Evolutionary conservation across 2,797 vertebrate genomes (phyloP).

Genomic region (Microctenopoma stevenorrisi): DNA sequence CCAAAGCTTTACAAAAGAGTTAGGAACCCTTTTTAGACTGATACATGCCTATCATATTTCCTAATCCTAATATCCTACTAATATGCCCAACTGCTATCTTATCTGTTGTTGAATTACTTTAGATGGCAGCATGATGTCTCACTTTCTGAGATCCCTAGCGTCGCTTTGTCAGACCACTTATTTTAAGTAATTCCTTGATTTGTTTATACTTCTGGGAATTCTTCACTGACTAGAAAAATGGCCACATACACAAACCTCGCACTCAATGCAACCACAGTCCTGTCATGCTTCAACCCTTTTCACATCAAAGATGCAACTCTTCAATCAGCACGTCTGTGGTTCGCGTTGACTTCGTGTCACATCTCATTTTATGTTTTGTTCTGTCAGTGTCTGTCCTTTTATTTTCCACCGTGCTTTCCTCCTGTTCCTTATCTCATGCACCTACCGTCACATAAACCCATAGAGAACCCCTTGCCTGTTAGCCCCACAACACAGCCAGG

Average conservation of each 20-base stretch:
- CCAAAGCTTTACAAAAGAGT: too few species aligned
- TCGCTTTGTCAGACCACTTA: too few species aligned
- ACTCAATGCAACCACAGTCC: not conserved
- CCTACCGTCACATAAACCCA: conserved; percentile 29
- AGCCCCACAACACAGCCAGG: conserved; percentile 23
- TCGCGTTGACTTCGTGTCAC: conserved; percentile 45
- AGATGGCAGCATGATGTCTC: too few species aligned
- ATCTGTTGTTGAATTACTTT: too few species aligned
- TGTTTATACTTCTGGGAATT: conserved; percentile 4
- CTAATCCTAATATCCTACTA: too few species aligned
- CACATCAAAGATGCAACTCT: conserved; percentile 15
- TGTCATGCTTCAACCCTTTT: conserved; percentile 25
- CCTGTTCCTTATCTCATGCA: conserved; percentile 17
- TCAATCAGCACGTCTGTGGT: conserved; percentile 28
- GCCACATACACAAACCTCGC: conserved; percentile 18
- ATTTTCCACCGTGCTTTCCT: conserved; percentile 15
- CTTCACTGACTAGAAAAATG: not conserved
- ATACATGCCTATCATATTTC: too few species aligned
- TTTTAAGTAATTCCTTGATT: not conserved
- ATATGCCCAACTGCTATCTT: too few species aligned
- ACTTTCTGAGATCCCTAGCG: too few species aligned
- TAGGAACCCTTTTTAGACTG: too few species aligned
- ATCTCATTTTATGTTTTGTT: conserved; percentile 31
- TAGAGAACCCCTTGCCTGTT: conserved; percentile 35
- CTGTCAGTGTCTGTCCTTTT: conserved; percentile 5